phyloP scores from a whole-genome alignment of 2,888 invertebrate species.

The Tupiocoris notatus region DNA sequence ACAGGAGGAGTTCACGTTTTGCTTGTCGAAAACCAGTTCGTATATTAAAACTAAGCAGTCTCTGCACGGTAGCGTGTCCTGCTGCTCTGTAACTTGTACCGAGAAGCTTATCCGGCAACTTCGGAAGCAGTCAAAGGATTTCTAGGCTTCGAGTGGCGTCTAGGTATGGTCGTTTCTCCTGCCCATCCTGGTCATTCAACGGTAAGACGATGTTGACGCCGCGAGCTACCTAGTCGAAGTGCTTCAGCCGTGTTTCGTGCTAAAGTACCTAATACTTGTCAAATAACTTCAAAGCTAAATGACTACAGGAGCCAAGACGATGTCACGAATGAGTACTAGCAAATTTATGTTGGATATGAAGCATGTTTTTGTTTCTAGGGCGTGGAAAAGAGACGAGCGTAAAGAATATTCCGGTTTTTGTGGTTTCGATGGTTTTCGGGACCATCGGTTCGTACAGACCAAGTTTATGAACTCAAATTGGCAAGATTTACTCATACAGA shows the following conservation, averaged over 20 bases:
- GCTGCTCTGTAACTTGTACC: background rate
- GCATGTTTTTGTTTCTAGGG: too few species aligned
- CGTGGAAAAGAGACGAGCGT: too few species aligned
- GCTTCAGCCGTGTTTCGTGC: background rate
- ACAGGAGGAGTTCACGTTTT: slow-evolving; percentile 19
- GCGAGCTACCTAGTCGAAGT: background rate
- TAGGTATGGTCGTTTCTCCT: background rate
- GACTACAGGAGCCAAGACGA: background rate
- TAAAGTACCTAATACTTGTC: background rate
- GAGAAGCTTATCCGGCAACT: background rate
- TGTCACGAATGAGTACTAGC: background rate
- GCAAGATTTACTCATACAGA: too few species aligned
- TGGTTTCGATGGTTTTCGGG: too few species aligned
- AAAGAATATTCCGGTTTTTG: too few species aligned
- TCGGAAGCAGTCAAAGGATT: background rate
- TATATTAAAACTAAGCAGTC: slow-evolving; percentile 19
- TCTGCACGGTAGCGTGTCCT: slow-evolving; percentile 26
- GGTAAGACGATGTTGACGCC: background rate
- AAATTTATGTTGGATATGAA: too few species aligned
- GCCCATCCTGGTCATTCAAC: background rate
- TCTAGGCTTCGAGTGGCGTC: background rate
- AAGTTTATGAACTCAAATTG: too few species aligned
- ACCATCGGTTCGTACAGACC: too few species aligned
- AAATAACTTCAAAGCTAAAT: background rate
- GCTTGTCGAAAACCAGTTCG: slow-evolving; percentile 31